Evolutionary conservation across 1,140 invertebrate genomes (phyloP).

Genomic region (Microplitis demolitor): DNA sequence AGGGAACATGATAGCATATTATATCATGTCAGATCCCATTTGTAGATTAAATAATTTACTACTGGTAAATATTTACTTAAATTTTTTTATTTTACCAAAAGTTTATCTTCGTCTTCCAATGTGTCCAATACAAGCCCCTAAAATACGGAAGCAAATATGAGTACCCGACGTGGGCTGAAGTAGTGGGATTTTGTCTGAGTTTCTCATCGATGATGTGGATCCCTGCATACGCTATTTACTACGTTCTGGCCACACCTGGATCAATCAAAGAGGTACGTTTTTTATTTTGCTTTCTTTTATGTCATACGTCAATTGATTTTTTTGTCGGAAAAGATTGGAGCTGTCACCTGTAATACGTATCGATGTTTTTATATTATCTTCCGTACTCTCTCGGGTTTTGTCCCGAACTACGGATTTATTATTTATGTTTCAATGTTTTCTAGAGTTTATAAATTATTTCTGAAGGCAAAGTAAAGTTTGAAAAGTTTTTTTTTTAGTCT

Average conservation of each 20-base stretch:
- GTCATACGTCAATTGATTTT: neutral
- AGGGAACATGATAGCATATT: no score
- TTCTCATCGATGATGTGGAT: slow-evolving; percentile 79
- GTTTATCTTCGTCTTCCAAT: slow-evolving; percentile 75
- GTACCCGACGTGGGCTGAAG: slow-evolving; percentile 77
- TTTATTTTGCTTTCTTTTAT: slow-evolving; percentile 4
- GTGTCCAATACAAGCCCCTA: slow-evolving; percentile 70
- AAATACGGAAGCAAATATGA: slow-evolving; percentile 69
- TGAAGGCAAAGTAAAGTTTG: no score
- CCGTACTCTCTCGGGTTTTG: no score
- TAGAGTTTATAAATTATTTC: no score
- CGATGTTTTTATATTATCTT: neutral
- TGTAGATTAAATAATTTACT: neutral
- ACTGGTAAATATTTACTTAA: neutral
- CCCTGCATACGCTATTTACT: slow-evolving; percentile 70
- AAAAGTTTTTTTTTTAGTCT: no score
- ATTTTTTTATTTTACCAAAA: slow-evolving; percentile 47
- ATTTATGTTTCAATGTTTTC: no score
- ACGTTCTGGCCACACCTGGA: slow-evolving; percentile 58
- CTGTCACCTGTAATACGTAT: neutral
- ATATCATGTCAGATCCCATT: no score
- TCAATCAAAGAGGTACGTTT: slow-evolving; percentile 60
- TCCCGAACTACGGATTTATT: no score
- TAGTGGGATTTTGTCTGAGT: slow-evolving; percentile 73
- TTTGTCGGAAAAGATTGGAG: no score